phyloP scores from a whole-genome alignment of 1,140 invertebrate species.

The Megalopta genalis region DNA sequence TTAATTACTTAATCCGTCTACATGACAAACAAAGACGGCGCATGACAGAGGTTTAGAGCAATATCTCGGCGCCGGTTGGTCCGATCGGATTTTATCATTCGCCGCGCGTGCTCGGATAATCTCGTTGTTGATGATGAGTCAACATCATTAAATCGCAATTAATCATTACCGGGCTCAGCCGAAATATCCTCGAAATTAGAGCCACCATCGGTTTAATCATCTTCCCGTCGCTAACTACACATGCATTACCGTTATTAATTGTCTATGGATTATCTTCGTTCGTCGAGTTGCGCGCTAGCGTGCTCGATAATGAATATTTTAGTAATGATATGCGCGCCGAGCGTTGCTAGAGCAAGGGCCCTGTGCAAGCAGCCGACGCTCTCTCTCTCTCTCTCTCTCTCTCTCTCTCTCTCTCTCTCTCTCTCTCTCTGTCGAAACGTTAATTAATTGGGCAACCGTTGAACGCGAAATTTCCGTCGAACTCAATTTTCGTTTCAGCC shows the following conservation, averaged over 20 bases:
- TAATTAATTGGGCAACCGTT: not conserved
- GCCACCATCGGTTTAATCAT: not conserved
- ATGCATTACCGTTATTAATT: not conserved
- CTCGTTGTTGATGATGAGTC: not conserved
- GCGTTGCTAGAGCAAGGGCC: not conserved
- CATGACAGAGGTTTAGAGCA: not conserved
- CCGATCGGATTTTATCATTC: too few relatives aligned
- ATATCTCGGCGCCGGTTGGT: not conserved
- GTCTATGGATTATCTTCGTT: not conserved
- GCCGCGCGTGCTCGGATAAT: not conserved
- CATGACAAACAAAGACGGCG: not conserved
- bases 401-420: too few relatives aligned
- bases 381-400: too few relatives aligned
- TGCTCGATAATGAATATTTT: not conserved
- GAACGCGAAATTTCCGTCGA: not conserved
- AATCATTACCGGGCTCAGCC: not conserved
- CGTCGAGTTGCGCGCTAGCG: not conserved
- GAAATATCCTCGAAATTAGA: not conserved
- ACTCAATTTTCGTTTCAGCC: not conserved
- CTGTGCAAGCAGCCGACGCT: not conserved
- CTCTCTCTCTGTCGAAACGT: not conserved
- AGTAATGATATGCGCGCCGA: not conserved
- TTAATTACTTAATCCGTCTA: not conserved
- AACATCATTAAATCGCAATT: not conserved
- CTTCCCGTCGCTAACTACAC: not conserved